Percentiles rank a stretch among this genome's conserved stretches.
Conservation (phyloP, 2,888 invertebrate species). For the Tridacna crocea region DNA sequence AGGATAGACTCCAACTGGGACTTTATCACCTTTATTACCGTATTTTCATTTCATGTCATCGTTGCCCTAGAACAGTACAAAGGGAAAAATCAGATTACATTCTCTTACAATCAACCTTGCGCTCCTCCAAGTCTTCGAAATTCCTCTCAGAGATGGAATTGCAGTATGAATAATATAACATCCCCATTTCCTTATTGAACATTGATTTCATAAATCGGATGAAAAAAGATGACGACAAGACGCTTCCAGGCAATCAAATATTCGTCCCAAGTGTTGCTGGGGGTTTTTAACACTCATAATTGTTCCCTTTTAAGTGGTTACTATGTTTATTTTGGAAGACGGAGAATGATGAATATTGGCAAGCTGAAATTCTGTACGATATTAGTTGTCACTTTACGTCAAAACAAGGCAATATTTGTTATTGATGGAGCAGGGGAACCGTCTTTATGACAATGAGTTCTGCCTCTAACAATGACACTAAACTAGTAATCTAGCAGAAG, state of each 20-base stretch:
- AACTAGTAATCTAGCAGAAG: conserved; percentile 15
- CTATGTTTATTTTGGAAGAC: conserved; percentile 59
- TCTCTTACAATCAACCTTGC: conserved; percentile 27
- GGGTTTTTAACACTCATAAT: conserved; percentile 66
- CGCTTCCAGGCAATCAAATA: conserved; percentile 61
- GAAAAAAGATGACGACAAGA: conserved; percentile 59
- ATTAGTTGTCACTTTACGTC: conserved; percentile 61
- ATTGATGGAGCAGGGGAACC: conserved; percentile 50
- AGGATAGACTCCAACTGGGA: too few relatives aligned
- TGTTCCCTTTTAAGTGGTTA: conserved; percentile 59
- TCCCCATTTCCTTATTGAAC: conserved; percentile 64
- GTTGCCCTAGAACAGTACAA: neutral
- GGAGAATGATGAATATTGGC: conserved; percentile 56
- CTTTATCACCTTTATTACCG: too few relatives aligned
- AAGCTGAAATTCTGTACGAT: conserved; percentile 60
- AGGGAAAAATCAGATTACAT: conserved; percentile 16
- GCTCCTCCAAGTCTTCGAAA: conserved; percentile 24
- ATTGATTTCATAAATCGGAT: conserved; percentile 68
- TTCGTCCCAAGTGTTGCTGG: conserved; percentile 60
- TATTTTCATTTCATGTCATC: neutral
- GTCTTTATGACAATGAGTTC: conserved; percentile 43
- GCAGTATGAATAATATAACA: conserved; percentile 61
- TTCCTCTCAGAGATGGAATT: conserved; percentile 20
- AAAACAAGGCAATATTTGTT: conserved; percentile 61
- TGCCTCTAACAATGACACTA: conserved; percentile 18